phyloP scores from a whole-genome alignment of 2,113 vertebrate species.

The Dipodomys merriami region DNA sequence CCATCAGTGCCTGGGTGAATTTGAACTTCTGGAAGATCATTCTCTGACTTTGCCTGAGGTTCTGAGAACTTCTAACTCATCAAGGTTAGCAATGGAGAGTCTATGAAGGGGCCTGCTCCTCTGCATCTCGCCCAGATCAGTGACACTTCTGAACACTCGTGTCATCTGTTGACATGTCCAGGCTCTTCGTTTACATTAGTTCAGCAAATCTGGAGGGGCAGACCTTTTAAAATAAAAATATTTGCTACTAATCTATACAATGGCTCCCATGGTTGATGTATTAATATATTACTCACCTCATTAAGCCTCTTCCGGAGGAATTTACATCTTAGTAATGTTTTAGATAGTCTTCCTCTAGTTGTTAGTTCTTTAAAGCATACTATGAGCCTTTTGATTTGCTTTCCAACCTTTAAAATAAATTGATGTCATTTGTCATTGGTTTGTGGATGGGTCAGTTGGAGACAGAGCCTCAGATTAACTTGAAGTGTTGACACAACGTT shows the following conservation, averaged over 20 bases:
- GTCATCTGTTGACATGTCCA: conserved; percentile 67
- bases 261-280: conserved; percentile 37
- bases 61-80: conserved; percentile 30
- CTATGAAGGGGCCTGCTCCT: neutral
- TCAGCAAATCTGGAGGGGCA: conserved; percentile 41
- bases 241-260: conserved; percentile 67
- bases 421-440: conserved; percentile 41
- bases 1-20: neutral
- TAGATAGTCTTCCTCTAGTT: conserved; percentile 3
- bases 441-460: conserved; percentile 55
- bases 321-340: neutral
- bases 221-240: conserved; percentile 72
- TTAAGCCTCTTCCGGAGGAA: conserved; percentile 50
- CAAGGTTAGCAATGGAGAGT: neutral
- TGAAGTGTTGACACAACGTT: conserved; percentile 70
- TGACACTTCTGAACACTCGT: conserved; percentile 39
- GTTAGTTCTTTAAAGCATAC: neutral
- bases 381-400: conserved; percentile 20
- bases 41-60: neutral
- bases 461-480: conserved; percentile 67
- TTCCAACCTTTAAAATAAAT: conserved; percentile 65
- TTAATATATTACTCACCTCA: conserved; percentile 58
- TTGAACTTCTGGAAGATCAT: neutral
- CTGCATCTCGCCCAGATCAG: neutral
- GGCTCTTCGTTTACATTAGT: conserved; percentile 57